Base-by-base conservation (phyloP, 2,797 vertebrate species). In the Ctenochaetus hawaiiensis region DNA sequence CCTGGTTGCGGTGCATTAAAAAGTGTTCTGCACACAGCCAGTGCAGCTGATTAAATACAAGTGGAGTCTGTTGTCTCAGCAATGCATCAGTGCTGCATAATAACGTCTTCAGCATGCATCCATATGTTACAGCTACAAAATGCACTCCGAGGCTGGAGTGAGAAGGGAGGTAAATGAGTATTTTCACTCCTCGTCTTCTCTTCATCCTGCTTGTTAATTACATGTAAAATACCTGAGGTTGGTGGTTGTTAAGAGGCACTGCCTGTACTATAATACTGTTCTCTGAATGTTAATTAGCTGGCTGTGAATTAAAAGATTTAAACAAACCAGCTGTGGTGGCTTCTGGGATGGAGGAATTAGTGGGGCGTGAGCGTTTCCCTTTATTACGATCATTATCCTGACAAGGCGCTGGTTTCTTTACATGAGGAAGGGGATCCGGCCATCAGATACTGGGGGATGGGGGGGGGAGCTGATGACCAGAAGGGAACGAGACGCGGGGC, bases 311-410 rank as follows among this genome's bases (percentile, higher is more conserved):
- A 91, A 91, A 92, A 92, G 92, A 94, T 95, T 94, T 90, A 93
- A 95, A 93, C 92, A 94, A 94, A 94, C 91, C 92, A 92, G 92
- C 94, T 93, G 93, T 91, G 90, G 91, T 91, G 84, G 93, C 90
- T 95, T 93, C 88, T 93, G 92, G 90, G 91, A 92, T 86, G 87
- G 89, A 93, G 88, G 90, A 94, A 95, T 96, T 95, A 95, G 92
- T 91, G 84, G 94, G 94, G 93, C 90, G 93, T 93, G 92, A 95
- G 92, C 74, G 57, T 83, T 92, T 86, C 30, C 90, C 88, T 93
- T 93, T 93, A 95, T 94, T 92, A 94, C 81, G 85, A 93, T 95
- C 94, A 94, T 95, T 95, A 95, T 91, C 92, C 92, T 90, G 93
- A 94, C 93, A 89, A 90, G 30, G 91, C 81, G 69, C 92, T 91